phyloP scores from a whole-genome alignment of 2,888 invertebrate species.

The Hirtodrosophila confusa region DNA sequence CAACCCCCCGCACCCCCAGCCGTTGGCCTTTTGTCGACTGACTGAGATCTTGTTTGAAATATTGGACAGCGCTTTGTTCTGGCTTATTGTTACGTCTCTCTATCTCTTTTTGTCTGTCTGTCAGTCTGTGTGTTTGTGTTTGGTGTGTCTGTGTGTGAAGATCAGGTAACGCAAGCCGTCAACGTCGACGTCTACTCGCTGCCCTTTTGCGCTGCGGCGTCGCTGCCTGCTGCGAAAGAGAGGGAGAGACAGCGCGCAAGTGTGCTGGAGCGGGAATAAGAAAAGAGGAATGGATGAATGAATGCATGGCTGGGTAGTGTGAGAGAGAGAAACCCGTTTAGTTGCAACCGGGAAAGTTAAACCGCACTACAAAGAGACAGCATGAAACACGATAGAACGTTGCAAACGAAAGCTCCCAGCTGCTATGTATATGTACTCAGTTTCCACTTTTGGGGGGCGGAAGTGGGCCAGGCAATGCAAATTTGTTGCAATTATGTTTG shows the following conservation, averaged over 20 bases:
- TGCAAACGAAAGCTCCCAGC: no score
- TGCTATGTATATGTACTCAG: no score
- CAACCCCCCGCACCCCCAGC: background rate
- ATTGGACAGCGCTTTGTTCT: slow-evolving; percentile 50
- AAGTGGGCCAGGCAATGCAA: no score
- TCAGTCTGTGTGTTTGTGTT: slow-evolving; percentile 8
- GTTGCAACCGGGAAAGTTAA: slow-evolving; percentile 51
- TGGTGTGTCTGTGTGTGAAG: slow-evolving; percentile 33
- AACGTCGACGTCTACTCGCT: slow-evolving; percentile 8
- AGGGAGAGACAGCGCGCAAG: background rate
- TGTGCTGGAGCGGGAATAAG: background rate
- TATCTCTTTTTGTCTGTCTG: slow-evolving; percentile 13
- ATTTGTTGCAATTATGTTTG: no score
- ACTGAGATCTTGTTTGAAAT: slow-evolving; percentile 44
- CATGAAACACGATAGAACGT: no score
- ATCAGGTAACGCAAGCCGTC: slow-evolving; percentile 65
- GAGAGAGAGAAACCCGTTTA: slow-evolving; percentile 54
- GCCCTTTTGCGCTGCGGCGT: slow-evolving; percentile 26
- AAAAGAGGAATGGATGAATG: slow-evolving; percentile 16
- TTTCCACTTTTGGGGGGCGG: no score
- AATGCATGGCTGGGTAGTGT: slow-evolving; percentile 26
- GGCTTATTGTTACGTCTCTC: slow-evolving; percentile 25
- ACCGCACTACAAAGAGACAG: slow-evolving; percentile 9
- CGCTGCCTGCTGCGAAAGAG: slow-evolving; percentile 3
- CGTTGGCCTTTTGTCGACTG: slow-evolving; percentile 16